Evolutionary conservation across 2,888 invertebrate species (phyloP), one percentile per base, ranked within the genome.

Genomic region (Cataglyphis albicans): DNA sequence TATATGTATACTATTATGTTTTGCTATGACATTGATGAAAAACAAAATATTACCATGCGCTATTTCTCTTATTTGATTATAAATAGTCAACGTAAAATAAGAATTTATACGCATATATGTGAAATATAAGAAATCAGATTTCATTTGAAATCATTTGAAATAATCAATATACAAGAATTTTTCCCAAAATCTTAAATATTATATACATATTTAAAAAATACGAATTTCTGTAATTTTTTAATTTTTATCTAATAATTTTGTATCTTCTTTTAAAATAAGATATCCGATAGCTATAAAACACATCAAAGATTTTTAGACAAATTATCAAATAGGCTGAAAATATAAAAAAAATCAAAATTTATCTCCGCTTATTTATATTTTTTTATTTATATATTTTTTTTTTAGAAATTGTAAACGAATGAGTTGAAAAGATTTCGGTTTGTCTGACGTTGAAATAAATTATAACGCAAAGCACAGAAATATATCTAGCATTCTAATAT

Each of bases 381-480:
- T 57, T 21, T 21, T 57, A 55, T 18, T 29, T 18, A 6, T 41
- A 32, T 15, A 10, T 3, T 7, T 48, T 25, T 29, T 29, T 29
- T 29, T 29, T 29, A 7, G n/a, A 21, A 48, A 63, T 9, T n/a
- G 18, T 6, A 48, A n/a, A 76, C 55, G 12, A 68, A 38, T 76
- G 41, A 57, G 35, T 55, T 21, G 15, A n/a, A 38, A n/a, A 67
- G 38, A 55, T 68, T 18, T 29, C 55, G 41, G 48, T 21, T 29
- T 55, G n/a, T 21, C 15, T 68, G 76, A 76, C 68, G 55, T 68
- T 57, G 29, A 57, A 76, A 76, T 76, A 57, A 76, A 68, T 68
- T 57, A 29, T 41, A n/a, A n/a, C 57, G 6, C 41, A 52, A 57
- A 64, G 15, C n/a, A 32, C 3, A 55, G 57, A 76, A 76, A 68